phyloP scores from a whole-genome alignment of 2,797 vertebrate species.

The Myotis vivesi region DNA sequence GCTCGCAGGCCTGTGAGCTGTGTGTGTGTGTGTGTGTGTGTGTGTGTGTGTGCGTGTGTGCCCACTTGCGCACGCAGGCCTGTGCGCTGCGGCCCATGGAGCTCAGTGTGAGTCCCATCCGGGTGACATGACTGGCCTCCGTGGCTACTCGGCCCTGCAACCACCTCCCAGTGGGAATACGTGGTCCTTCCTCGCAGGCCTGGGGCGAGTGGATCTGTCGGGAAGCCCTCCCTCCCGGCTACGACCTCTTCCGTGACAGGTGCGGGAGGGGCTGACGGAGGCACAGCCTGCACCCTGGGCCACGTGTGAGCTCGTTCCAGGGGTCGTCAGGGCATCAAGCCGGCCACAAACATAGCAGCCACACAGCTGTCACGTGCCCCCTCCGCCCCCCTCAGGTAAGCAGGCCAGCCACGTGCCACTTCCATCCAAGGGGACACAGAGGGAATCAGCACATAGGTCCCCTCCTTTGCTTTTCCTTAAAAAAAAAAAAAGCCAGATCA shows the following conservation, averaged over 20 bases:
- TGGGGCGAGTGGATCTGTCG: background rate
- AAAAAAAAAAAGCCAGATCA: background rate
- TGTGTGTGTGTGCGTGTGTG: no score
- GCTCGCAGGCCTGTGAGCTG: background rate
- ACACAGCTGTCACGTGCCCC: no score
- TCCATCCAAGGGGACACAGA: background rate
- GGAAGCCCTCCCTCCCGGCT: background rate
- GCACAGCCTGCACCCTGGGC: fast-evolving
- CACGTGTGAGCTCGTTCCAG: background rate
- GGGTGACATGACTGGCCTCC: background rate
- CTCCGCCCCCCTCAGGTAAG: background rate
- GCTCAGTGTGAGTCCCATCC: background rate
- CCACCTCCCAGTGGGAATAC: background rate
- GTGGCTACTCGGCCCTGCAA: background rate
- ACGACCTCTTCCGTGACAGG: background rate
- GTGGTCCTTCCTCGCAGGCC: background rate
- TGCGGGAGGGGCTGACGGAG: fast-evolving
- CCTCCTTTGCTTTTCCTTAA: background rate
- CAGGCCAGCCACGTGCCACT: background rate
- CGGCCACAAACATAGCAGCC: background rate
- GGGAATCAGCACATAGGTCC: background rate
- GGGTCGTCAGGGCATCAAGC: background rate
- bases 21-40: no score
- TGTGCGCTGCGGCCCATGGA: background rate
- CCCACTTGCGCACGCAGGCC: background rate